phyloP scores from a whole-genome alignment of 2,113 vertebrate genomes.

The Forbesichthys papilliferus region DNA sequence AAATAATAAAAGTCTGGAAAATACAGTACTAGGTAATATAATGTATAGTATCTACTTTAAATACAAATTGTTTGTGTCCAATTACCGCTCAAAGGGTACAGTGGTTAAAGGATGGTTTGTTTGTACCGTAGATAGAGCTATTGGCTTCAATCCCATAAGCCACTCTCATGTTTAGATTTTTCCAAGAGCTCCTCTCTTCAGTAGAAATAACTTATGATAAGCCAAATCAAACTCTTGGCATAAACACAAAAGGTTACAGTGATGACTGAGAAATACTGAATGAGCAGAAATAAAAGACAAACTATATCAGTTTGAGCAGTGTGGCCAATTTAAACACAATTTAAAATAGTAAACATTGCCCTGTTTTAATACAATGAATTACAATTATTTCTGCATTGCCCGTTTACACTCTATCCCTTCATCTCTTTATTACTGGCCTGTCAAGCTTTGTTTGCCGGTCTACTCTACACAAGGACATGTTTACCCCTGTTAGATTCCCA shows the following conservation, averaged over 20 bases:
- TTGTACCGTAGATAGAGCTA: slow-evolving; percentile 10
- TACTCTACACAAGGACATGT: slow-evolving; percentile 56
- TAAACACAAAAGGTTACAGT: slow-evolving; percentile 25
- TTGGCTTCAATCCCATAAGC: slow-evolving; percentile 45
- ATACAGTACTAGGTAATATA: too few species aligned
- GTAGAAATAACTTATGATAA: slow-evolving; percentile 40
- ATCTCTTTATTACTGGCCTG: slow-evolving; percentile 67
- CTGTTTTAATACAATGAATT: slow-evolving; percentile 47
- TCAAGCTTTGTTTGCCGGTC: slow-evolving; percentile 62
- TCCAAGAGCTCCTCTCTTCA: slow-evolving; percentile 42
- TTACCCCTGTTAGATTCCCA: slow-evolving; percentile 69
- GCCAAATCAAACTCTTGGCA: slow-evolving; percentile 57
- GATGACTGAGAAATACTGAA: slow-evolving; percentile 41
- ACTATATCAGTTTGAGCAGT: slow-evolving; percentile 6
- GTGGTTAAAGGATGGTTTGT: not conserved
- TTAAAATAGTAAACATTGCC: slow-evolving; percentile 55
- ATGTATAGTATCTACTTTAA: not conserved
- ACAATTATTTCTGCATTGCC: slow-evolving; percentile 24
- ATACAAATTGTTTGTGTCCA: slow-evolving; percentile 12
- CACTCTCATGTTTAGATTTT: slow-evolving; percentile 56
- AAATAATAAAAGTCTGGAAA: too few species aligned
- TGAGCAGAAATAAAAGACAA: slow-evolving; percentile 35
- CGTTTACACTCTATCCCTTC: slow-evolving; percentile 61
- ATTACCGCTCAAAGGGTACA: slow-evolving; percentile 37
- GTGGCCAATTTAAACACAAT: slow-evolving; percentile 53